These are phyloP conservation scores for Phalacrocorax pelagicus DNA, from an alignment of 2,113 vertebrate genomes.

Conservation along the genomic window DNA sequence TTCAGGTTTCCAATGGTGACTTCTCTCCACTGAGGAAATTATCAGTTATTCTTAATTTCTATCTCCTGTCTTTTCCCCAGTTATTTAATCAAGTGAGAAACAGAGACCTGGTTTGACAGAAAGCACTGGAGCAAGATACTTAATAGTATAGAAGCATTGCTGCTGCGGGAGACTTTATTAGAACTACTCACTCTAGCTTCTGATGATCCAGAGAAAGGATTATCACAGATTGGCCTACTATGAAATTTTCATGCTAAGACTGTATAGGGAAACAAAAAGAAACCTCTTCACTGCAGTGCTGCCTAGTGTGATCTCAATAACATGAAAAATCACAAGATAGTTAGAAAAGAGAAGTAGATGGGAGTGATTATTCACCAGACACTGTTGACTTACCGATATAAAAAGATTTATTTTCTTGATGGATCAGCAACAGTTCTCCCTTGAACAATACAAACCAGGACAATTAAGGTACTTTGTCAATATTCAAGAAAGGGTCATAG, in stretches of 20 bases:
- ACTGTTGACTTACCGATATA: neutral
- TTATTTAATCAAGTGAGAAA: neutral
- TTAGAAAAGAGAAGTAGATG: neutral
- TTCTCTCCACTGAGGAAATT: neutral
- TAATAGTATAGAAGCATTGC: neutral
- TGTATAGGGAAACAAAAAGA: accelerated
- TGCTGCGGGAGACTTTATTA: neutral
- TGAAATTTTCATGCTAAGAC: neutral
- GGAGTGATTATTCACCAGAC: neutral
- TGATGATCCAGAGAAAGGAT: neutral
- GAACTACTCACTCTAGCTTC: neutral
- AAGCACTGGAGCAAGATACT: neutral
- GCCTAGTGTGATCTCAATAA: neutral
- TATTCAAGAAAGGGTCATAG: neutral
- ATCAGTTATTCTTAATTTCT: neutral
- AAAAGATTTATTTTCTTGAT: neutral
- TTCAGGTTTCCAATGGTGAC: neutral
- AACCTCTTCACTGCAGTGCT: neutral
- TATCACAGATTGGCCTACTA: neutral
- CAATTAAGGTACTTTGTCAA: neutral
- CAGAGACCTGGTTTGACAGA: neutral
- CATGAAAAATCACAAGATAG: neutral
- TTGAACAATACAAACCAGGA: neutral
- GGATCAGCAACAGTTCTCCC: neutral
- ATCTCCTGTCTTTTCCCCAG: neutral